Conservation (phyloP, 2,888 invertebrate genomes). For the Aquatica leii region DNA sequence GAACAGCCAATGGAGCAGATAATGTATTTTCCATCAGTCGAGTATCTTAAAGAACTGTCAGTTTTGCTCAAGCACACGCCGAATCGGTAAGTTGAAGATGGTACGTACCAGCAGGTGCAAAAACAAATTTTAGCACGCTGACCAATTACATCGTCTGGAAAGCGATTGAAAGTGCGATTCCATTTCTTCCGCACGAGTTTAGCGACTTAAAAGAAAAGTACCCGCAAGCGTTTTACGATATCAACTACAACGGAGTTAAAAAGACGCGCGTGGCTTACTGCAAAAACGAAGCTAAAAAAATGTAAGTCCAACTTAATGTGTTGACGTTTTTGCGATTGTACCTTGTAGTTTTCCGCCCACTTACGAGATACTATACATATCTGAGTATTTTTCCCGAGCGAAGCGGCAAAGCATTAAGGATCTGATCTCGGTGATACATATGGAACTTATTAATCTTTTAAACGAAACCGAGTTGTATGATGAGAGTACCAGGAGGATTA, state of each 20-base stretch:
- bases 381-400: slow-evolving; percentile 17
- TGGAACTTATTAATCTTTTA: slow-evolving; percentile 16
- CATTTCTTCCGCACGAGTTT: slow-evolving; percentile 23
- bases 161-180: slow-evolving; percentile 19
- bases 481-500: slow-evolving; percentile 21
- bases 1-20: slow-evolving; percentile 10
- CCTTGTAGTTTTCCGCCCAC: slow-evolving; percentile 21
- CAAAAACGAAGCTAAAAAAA: slow-evolving; percentile 20
- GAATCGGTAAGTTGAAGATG: slow-evolving; percentile 17
- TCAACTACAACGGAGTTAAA: background rate
- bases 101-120: background rate
- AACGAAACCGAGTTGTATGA: slow-evolving; percentile 26
- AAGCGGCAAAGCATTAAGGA: slow-evolving; percentile 12
- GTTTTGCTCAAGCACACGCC: slow-evolving; percentile 15
- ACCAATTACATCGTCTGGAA: slow-evolving; percentile 31
- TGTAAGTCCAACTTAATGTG: too few relatives aligned
- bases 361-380: slow-evolving; percentile 21
- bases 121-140: slow-evolving; percentile 20
- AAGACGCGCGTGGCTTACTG: slow-evolving; percentile 19
- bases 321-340: too few relatives aligned
- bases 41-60: slow-evolving; percentile 16
- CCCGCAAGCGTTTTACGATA: background rate
- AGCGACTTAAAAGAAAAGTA: slow-evolving; percentile 14
- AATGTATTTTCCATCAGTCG: slow-evolving; percentile 24
- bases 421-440: slow-evolving; percentile 5